phyloP scores from a whole-genome alignment of 1,140 invertebrate species.

The Apis laboriosa region DNA sequence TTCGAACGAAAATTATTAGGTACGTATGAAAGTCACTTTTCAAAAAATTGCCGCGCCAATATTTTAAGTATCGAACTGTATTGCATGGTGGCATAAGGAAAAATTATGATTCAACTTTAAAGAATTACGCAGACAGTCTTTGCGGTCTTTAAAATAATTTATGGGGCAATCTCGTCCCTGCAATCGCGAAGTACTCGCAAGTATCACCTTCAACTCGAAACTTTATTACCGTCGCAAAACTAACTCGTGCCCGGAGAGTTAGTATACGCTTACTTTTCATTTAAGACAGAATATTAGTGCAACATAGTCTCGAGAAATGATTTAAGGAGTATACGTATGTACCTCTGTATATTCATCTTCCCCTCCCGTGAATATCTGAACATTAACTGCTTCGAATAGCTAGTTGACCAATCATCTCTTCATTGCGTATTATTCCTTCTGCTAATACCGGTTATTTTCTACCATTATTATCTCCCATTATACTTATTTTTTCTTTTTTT shows the following conservation, averaged over 20 bases:
- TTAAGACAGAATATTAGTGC: slow-evolving; percentile 25
- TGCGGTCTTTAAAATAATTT: slow-evolving; percentile 45
- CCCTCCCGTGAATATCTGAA: not conserved
- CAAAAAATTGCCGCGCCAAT: not conserved
- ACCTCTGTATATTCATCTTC: not conserved
- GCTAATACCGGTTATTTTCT: not conserved
- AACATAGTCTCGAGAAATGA: slow-evolving; percentile 21
- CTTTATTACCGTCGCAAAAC: slow-evolving; percentile 41
- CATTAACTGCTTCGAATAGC: not conserved
- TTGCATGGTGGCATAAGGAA: not conserved
- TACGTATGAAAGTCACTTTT: too few relatives aligned
- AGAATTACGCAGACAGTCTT: not conserved
- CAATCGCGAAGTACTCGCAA: slow-evolving; percentile 32
- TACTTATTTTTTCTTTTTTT: not conserved
- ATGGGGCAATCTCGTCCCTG: slow-evolving; percentile 30
- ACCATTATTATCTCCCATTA: not conserved
- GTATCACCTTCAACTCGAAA: slow-evolving; percentile 36
- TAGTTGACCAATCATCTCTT: not conserved
- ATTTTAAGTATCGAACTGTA: not conserved
- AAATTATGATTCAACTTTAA: slow-evolving; percentile 26
- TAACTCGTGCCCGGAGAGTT: slow-evolving; percentile 28
- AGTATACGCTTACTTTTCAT: slow-evolving; percentile 26
- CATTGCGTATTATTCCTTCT: slow-evolving; percentile 7
- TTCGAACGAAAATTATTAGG: too few relatives aligned
- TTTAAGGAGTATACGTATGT: slow-evolving; percentile 11